Percentiles rank a stretch among this genome's conserved stretches.
These are phyloP conservation scores for Clarias macrocephalus DNA, from an alignment of 2,113 vertebrate genomes.

Conservation along the genomic window DNA sequence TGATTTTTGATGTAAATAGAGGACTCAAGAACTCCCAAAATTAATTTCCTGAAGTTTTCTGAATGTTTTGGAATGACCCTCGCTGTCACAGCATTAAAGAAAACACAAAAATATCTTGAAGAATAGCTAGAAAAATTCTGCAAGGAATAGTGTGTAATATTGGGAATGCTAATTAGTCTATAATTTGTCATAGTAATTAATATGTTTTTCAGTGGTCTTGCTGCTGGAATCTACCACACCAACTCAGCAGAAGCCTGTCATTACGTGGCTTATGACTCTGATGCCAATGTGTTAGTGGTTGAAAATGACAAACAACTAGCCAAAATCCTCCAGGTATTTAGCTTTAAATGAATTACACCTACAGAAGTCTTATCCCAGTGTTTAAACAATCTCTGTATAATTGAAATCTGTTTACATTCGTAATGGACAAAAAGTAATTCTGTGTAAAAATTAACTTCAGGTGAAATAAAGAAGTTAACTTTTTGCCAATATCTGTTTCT, in stretches of 20 bases:
- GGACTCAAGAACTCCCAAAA: no score
- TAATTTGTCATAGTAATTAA: no score
- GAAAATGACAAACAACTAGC: conserved; percentile 76
- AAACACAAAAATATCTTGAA: no score
- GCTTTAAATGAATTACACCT: background rate
- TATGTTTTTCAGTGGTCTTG: conserved; percentile 67
- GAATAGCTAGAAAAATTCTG: no score
- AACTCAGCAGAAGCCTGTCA: conserved; percentile 75
- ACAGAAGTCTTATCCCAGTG: background rate
- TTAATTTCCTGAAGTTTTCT: no score
- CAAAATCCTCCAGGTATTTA: conserved; percentile 75
- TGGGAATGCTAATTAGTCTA: no score
- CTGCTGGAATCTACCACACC: conserved; percentile 76
- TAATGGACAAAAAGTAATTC: background rate
- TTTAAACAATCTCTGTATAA: background rate
- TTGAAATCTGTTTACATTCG: background rate
- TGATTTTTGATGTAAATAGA: background rate
- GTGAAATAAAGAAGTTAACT: background rate
- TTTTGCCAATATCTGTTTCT: background rate
- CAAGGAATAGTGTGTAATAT: background rate
- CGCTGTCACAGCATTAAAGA: background rate
- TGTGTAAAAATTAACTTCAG: background rate
- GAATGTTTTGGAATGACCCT: background rate
- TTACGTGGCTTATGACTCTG: conserved; percentile 69
- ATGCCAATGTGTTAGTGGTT: conserved; percentile 76